Conservation (phyloP, 2,113 vertebrate genomes). For the Corythornis madagascariensis region DNA sequence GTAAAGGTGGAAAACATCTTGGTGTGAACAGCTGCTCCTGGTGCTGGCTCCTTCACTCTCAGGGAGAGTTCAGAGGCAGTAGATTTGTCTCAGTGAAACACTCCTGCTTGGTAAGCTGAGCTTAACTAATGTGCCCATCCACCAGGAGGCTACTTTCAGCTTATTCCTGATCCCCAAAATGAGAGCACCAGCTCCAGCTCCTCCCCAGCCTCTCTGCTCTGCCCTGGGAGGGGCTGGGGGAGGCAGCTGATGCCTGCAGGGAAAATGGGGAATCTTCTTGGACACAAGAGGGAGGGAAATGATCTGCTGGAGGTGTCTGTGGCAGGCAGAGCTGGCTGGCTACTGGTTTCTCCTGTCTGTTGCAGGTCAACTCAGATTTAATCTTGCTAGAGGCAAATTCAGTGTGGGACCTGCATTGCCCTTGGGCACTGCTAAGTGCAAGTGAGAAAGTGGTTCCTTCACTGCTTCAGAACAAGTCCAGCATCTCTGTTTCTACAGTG, state of each 20-base stretch:
- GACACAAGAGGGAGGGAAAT: background rate
- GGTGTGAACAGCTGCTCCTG: conserved; percentile 32
- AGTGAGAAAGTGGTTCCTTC: background rate
- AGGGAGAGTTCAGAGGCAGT: background rate
- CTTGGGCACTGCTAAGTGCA: background rate
- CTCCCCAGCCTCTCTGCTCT: background rate
- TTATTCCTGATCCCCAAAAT: background rate
- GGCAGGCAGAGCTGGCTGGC: background rate
- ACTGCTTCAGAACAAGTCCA: background rate
- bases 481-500: background rate
- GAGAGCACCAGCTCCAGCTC: background rate
- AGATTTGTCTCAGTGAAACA: conserved; percentile 26
- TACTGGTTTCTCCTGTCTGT: background rate
- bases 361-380: background rate
- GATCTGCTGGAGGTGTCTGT: background rate
- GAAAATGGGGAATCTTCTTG: background rate
- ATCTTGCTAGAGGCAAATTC: background rate
- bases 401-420: background rate
- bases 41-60: background rate
- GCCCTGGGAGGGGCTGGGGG: background rate
- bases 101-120: conserved; percentile 5
- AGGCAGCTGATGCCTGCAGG: background rate
- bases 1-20: conserved; percentile 29
- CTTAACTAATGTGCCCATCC: conserved; percentile 28
- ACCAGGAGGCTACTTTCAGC: conserved; percentile 12